Evolutionary conservation across 2,797 vertebrate species (phyloP).

Genomic region (Benthosema pterotum): DNA sequence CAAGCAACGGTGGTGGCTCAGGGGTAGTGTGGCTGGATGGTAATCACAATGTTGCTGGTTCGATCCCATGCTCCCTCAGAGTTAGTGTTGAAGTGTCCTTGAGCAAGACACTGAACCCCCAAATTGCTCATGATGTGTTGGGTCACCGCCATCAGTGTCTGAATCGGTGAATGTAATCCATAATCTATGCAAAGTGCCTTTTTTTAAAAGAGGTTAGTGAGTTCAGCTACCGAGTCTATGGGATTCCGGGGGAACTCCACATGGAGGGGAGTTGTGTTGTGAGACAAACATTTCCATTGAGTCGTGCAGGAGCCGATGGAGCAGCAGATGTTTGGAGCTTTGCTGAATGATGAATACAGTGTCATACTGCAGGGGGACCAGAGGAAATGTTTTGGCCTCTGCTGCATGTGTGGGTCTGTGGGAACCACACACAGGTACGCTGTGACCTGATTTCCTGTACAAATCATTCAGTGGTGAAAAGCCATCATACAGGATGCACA

Average conservation of each 20-base stretch:
- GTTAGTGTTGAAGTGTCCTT: too few species aligned
- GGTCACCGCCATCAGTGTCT: too few species aligned
- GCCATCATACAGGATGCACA: slow-evolving; percentile 64
- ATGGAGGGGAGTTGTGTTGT: slow-evolving; percentile 4
- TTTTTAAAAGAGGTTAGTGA: slow-evolving; percentile 36
- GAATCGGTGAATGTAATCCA: too few species aligned
- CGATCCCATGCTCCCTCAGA: too few species aligned
- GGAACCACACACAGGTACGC: slow-evolving; percentile 40
- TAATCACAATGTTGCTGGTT: too few species aligned
- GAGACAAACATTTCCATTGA: slow-evolving; percentile 39
- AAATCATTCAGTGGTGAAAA: slow-evolving; percentile 43
- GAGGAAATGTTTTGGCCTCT: slow-evolving; percentile 44
- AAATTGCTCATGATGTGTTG: too few species aligned
- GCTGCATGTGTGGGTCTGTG: slow-evolving; percentile 39
- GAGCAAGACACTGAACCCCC: too few species aligned
- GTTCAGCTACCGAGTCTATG: slow-evolving; percentile 18
- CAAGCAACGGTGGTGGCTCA: too few species aligned
- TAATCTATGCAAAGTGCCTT: too few species aligned
- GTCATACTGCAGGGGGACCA: slow-evolving; percentile 26
- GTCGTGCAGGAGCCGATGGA: slow-evolving; percentile 34
- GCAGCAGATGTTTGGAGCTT: neutral
- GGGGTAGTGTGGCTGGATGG: too few species aligned
- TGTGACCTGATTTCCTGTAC: slow-evolving; percentile 58
- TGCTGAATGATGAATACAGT: neutral
- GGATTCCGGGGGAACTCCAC: slow-evolving; percentile 26